phyloP scores from a whole-genome alignment of 2,888 invertebrate species.

The Rhorus exstirpatorius region DNA sequence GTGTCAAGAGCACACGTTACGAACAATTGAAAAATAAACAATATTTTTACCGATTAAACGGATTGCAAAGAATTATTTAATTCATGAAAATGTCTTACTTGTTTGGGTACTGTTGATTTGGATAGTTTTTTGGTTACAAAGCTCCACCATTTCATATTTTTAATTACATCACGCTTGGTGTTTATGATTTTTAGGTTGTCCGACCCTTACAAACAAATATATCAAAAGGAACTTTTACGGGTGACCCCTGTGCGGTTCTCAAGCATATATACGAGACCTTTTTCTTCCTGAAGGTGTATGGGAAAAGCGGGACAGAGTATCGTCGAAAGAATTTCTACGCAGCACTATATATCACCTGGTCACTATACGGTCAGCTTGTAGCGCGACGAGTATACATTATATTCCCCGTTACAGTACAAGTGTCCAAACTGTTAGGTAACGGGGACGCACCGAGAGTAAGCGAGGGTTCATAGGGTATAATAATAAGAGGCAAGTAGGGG shows the following conservation, averaged over 20 bases:
- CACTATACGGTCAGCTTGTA: slow-evolving; percentile 40
- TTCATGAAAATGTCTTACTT: too few relatives aligned
- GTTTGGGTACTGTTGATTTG: too few relatives aligned
- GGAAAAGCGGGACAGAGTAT: slow-evolving; percentile 15
- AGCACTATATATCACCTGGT: slow-evolving; percentile 51
- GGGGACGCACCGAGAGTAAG: slow-evolving; percentile 56
- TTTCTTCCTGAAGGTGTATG: slow-evolving; percentile 42
- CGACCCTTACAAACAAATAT: not conserved
- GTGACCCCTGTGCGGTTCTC: not conserved
- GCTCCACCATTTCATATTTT: too few relatives aligned
- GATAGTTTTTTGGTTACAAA: too few relatives aligned
- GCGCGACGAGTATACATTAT: slow-evolving; percentile 19
- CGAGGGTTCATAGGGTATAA: slow-evolving; percentile 61
- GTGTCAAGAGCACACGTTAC: too few relatives aligned
- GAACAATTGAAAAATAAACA: not conserved
- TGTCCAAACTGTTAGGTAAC: slow-evolving; percentile 73
- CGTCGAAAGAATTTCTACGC: slow-evolving; percentile 30
- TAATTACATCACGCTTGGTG: too few relatives aligned
- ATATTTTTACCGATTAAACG: too few relatives aligned
- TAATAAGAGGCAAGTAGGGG: slow-evolving; percentile 48
- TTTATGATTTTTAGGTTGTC: too few relatives aligned
- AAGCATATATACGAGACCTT: not conserved
- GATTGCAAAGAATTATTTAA: too few relatives aligned
- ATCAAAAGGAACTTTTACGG: not conserved
- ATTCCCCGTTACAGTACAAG: slow-evolving; percentile 67